Evolutionary conservation across 2,797 vertebrate genomes (phyloP).

Genomic region (Amphiprion clarkii): DNA sequence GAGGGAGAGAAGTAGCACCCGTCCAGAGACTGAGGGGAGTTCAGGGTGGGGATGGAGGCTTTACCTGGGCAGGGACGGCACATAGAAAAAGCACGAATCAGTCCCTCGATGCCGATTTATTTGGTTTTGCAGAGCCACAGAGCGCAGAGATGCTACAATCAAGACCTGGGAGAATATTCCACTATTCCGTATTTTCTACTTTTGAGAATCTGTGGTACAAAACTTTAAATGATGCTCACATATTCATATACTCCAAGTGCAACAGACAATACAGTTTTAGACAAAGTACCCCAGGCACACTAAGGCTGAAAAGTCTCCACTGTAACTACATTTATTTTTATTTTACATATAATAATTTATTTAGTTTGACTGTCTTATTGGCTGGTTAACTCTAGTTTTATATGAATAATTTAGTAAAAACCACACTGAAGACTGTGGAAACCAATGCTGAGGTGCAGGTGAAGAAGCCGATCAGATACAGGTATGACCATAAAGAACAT

Average conservation of each 20-base stretch:
- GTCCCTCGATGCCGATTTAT: not conserved
- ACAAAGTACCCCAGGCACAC: not conserved
- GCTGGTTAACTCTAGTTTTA: not conserved
- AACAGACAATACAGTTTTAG: constrained; percentile 9
- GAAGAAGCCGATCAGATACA: not conserved
- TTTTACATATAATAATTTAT: not conserved
- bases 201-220: too few species aligned
- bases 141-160: not conserved
- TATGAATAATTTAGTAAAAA: not conserved
- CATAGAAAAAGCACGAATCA: not conserved
- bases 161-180: not conserved
- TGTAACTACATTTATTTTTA: not conserved
- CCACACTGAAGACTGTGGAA: too few species aligned
- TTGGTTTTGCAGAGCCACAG: too few species aligned
- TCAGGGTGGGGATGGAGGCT: constrained; percentile 79
- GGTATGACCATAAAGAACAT: too few species aligned
- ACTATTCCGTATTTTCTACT: constrained; percentile 2
- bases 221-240: too few species aligned
- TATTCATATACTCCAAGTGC: not conserved
- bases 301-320: not conserved
- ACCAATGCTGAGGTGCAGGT: not conserved
- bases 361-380: not conserved
- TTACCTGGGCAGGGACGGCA: constrained; percentile 35
- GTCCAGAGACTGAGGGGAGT: constrained; percentile 82
- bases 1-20: constrained; percentile 89